Evolutionary conservation across 2,113 vertebrate species (phyloP).

Genomic region (Ceratotherium simum): DNA sequence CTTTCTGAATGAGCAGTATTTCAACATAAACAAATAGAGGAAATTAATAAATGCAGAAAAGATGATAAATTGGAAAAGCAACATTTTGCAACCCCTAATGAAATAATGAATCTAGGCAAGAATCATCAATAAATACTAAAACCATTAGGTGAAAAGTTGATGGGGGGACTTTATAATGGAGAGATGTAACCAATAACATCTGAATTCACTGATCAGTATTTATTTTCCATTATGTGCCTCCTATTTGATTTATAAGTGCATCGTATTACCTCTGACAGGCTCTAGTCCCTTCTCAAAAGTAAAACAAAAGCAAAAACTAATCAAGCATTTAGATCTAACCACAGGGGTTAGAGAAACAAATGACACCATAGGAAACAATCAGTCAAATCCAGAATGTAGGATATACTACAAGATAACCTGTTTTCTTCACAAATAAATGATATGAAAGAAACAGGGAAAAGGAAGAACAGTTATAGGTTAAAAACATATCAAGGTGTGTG

Average conservation of each 20-base stretch:
- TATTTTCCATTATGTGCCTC: not conserved
- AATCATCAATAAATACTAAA: constrained; percentile 2
- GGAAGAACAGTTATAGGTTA: not conserved
- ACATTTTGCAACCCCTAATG: not conserved
- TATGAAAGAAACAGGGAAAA: not conserved
- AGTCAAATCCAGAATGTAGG: not conserved
- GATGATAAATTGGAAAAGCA: not conserved
- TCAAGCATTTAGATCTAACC: constrained; percentile 10
- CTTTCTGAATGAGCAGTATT: constrained; percentile 8
- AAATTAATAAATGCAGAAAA: not conserved
- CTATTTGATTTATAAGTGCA: not conserved
- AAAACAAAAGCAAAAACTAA: constrained; percentile 29
- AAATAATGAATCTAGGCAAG: constrained; percentile 18
- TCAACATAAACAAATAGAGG: not conserved
- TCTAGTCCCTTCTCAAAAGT: not conserved
- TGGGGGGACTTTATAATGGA: not conserved
- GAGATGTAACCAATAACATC: not conserved
- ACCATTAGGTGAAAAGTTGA: not conserved
- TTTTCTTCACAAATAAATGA: constrained; percentile 27
- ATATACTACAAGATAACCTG: not conserved
- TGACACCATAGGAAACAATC: not conserved
- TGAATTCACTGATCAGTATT: not conserved
- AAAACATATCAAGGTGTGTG: not conserved
- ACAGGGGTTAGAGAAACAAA: not conserved
- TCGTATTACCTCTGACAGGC: not conserved